These are phyloP conservation scores for Anoplius nigerrimus DNA, from an alignment of 2,888 invertebrate genomes.

Conservation along the genomic window DNA sequence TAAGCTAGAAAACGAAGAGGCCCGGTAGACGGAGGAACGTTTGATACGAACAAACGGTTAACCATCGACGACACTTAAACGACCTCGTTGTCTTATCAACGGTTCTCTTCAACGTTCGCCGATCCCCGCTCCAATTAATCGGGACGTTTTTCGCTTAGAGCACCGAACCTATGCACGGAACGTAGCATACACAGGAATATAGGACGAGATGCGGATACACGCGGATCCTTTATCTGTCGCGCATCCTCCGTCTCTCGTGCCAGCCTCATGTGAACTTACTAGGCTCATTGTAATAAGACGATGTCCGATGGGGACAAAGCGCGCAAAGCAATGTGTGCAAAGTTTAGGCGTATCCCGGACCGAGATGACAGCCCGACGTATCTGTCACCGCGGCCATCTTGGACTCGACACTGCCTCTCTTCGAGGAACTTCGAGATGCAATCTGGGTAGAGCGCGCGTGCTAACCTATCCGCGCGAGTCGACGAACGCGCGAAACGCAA, in stretches of 20 bases:
- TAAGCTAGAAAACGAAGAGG: too few species aligned
- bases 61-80: not conserved
- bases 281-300: slow-evolving; percentile 37
- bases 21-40: too few species aligned
- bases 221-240: slow-evolving; percentile 34
- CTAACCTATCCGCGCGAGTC: slow-evolving; percentile 33
- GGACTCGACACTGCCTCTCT: slow-evolving; percentile 26
- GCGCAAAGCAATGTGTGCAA: slow-evolving; percentile 15
- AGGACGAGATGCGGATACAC: slow-evolving; percentile 33
- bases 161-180: not conserved
- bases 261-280: slow-evolving; percentile 30
- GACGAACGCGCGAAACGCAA: slow-evolving; percentile 32
- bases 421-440: slow-evolving; percentile 36
- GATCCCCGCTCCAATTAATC: too few species aligned
- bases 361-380: slow-evolving; percentile 61
- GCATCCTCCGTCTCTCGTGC: slow-evolving; percentile 37
- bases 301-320: slow-evolving; percentile 15
- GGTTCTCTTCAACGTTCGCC: too few species aligned
- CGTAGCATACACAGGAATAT: slow-evolving; percentile 47
- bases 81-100: not conserved
- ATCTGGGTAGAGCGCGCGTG: slow-evolving; percentile 31
- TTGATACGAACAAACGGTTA: too few species aligned
- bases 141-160: too few species aligned
- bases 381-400: slow-evolving; percentile 57
- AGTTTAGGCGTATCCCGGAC: slow-evolving; percentile 67